phyloP scores from a whole-genome alignment of 2,113 vertebrate species.

The Rhea americana region DNA sequence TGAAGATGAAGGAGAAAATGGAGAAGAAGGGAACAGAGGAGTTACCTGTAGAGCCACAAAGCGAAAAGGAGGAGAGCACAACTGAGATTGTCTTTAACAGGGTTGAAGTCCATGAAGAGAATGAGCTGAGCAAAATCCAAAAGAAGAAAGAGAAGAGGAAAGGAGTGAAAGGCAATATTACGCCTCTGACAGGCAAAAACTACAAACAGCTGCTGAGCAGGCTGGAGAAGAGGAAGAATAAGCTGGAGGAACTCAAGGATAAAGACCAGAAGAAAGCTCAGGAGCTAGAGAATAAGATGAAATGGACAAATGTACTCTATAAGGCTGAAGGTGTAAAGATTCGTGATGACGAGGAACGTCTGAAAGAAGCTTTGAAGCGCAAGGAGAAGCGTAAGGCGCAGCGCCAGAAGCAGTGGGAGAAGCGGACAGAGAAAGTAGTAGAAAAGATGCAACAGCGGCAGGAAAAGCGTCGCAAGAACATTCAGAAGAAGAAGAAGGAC shows the following conservation, averaged over 20 bases:
- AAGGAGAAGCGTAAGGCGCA: constrained; percentile 84
- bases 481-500: constrained; percentile 79
- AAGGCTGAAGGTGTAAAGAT: constrained; percentile 92
- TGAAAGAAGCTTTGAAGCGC: constrained; percentile 84
- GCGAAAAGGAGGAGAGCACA: constrained; percentile 41
- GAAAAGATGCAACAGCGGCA: constrained; percentile 90
- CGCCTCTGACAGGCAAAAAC: constrained; percentile 90
- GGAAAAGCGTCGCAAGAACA: constrained; percentile 87
- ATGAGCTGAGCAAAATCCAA: constrained; percentile 76
- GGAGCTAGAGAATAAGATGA: constrained; percentile 85
- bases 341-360: constrained; percentile 84
- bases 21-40: constrained; percentile 48
- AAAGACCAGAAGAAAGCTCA: constrained; percentile 82
- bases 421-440: constrained; percentile 77
- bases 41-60: not conserved
- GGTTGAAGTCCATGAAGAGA: constrained; percentile 78
- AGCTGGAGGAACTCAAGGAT: constrained; percentile 83
- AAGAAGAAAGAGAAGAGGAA: constrained; percentile 82
- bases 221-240: constrained; percentile 82
- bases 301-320: constrained; percentile 91
- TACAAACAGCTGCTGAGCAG: constrained; percentile 92
- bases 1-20: constrained; percentile 81
- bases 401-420: constrained; percentile 80
- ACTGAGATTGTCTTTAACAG: constrained; percentile 84
- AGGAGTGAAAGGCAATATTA: constrained; percentile 84